Base-by-base conservation (phyloP, 2,113 vertebrate species). In the Tenrec ecaudatus region DNA sequence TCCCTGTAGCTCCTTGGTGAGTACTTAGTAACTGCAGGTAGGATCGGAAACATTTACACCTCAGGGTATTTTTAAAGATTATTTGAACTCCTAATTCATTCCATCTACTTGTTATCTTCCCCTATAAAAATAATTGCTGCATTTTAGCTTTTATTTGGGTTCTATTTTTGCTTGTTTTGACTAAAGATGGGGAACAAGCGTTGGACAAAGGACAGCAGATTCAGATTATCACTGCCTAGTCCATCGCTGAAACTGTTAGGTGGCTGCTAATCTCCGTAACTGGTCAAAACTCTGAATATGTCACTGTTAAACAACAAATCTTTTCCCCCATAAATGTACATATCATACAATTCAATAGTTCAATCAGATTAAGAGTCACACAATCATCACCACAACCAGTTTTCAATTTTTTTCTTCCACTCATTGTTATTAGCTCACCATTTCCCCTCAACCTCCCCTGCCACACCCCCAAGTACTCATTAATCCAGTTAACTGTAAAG, bases 31-130 rank as follows among this genome's bases (percentile, higher is more conserved):
- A 93, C 93, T 80, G 27, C 3, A 93, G 17, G 23, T 73, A 10
- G 29, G 90, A 94, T 14, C 68, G 12, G 90, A 96, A 97, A 86
- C 60, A 93, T 84, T 58, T 82, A 66, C 20, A 79, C 57, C 33
- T 47, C n/a, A 62, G 68, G 87, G 11, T 84, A 89, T 73, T 40
- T 58, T 15, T 9, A 79, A 88, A 96, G 7, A 88, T 33, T 71
- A 36, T 66, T 47, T 58, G 93, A 89, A 79, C 38, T 91, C 31
- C 36, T 69, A 80, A 93, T 62, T 93, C 68, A 87, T 16, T 16
- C 10, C 16, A 82, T 36, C 25, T 95, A 89, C 83, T 11, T 86
- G 68, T 58, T 69, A 87, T 10, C 62, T 89, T 91, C 43, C 38
- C 89, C 20, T 86, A 62, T 53, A 53, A 53, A 53, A 53, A 53